These are phyloP conservation scores for Meda fulgida DNA, from an alignment of 2,797 vertebrate genomes.

Conservation along the genomic window DNA sequence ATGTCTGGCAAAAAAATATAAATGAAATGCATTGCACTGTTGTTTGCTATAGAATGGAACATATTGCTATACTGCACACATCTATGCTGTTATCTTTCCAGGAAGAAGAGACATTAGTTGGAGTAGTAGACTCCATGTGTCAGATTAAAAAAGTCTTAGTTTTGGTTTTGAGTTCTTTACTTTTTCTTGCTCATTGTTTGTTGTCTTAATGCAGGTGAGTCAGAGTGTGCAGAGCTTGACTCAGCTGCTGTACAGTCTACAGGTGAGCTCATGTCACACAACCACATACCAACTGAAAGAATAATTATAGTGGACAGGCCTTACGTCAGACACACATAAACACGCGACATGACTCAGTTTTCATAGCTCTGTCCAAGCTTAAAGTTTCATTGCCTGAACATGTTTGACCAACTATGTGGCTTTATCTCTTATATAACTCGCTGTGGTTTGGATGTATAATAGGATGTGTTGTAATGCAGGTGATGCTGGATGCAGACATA, in stretches of 20 bases:
- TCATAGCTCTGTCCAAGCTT: slow-evolving; percentile 26
- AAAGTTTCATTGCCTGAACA: not conserved
- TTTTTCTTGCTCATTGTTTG: slow-evolving; percentile 29
- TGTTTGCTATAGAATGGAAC: not conserved
- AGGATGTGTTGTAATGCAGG: slow-evolving; percentile 2
- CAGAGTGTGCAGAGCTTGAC: slow-evolving; percentile 92
- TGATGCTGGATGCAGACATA: not conserved
- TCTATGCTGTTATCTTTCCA: not conserved
- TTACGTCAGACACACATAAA: slow-evolving; percentile 13
- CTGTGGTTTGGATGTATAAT: slow-evolving; percentile 5
- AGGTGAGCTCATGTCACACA: slow-evolving; percentile 79
- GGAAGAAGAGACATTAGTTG: not conserved
- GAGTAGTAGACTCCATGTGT: not conserved
- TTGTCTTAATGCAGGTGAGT: slow-evolving; percentile 79
- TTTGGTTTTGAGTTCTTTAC: not conserved
- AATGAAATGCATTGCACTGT: not conserved
- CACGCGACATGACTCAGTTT: slow-evolving; percentile 8
- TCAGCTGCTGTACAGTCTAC: slow-evolving; percentile 91
- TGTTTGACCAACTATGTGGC: not conserved
- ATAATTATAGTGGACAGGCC: slow-evolving; percentile 43
- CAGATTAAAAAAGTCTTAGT: not conserved
- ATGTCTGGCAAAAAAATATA: not conserved
- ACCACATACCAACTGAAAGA: slow-evolving; percentile 25
- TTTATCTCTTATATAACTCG: slow-evolving; percentile 1
- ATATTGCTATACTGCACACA: not conserved